Conservation (phyloP, 2,888 invertebrate species). For the Theretra japonica region DNA sequence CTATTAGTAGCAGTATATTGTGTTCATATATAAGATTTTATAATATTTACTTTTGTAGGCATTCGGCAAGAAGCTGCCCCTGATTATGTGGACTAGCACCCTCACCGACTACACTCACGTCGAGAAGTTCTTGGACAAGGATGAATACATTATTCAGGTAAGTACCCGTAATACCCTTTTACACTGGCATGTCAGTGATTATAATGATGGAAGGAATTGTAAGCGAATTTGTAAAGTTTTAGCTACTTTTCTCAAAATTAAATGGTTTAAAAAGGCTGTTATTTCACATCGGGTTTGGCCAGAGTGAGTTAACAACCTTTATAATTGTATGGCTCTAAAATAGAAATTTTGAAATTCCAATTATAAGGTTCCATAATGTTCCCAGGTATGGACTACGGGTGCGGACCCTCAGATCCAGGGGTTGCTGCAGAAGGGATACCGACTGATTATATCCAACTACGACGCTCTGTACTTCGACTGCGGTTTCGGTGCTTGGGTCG, state of each 20-base stretch:
- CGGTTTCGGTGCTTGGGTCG: constrained; percentile 93
- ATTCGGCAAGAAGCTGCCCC: constrained; percentile 84
- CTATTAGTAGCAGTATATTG: background rate
- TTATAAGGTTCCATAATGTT: constrained; percentile 23
- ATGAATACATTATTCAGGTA: constrained; percentile 91
- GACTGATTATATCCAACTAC: constrained; percentile 93
- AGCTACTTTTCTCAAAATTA: too few species aligned
- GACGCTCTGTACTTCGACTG: constrained; percentile 95
- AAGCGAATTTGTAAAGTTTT: too few species aligned
- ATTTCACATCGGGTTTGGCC: too few species aligned
- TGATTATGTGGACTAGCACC: constrained; percentile 92
- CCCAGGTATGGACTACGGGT: constrained; percentile 89
- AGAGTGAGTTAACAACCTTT: too few species aligned
- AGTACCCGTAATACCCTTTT: constrained; percentile 33
- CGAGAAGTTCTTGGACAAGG: constrained; percentile 87
- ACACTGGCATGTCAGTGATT: too few species aligned
- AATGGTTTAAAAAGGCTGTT: too few species aligned
- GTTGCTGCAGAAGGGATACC: constrained; percentile 89
- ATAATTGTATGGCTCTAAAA: too few species aligned
- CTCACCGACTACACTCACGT: constrained; percentile 88
- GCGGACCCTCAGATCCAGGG: constrained; percentile 86
- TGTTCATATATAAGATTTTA: background rate
- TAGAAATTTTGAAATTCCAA: background rate
- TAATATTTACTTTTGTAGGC: constrained; percentile 56
- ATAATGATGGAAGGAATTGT: too few species aligned